Evolutionary conservation across 1,140 invertebrate species (phyloP).

Genomic region (Zaprionus lachaisei): DNA sequence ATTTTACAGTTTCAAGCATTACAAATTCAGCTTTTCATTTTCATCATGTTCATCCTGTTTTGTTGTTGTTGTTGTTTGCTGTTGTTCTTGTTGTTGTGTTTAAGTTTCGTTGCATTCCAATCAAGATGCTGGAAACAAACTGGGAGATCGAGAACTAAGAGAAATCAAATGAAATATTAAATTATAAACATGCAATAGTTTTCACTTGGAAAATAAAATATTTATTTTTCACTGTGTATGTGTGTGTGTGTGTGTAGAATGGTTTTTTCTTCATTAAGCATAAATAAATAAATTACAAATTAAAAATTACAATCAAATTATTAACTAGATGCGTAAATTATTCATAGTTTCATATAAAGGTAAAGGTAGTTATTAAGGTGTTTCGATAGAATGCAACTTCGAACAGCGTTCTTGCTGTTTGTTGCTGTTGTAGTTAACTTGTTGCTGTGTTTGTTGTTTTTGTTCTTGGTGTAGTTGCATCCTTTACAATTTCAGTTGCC

Average conservation of each 20-base stretch:
- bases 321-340: conserved; percentile 25
- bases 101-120: conserved; percentile 3
- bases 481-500: conserved; percentile 74
- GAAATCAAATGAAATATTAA: conserved; percentile 10
- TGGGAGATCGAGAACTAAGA: neutral
- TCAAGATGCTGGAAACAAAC: conserved; percentile 4
- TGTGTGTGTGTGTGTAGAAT: conserved; percentile 15
- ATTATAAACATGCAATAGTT: conserved; percentile 20
- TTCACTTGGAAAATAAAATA: conserved; percentile 38
- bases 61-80: neutral
- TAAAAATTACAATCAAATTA: conserved; percentile 20
- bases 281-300: conserved; percentile 62
- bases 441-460: conserved; percentile 22
- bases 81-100: neutral
- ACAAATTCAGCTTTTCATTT: conserved; percentile 6
- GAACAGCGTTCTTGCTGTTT: conserved; percentile 7
- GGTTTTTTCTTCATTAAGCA: conserved; percentile 20
- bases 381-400: conserved; percentile 49
- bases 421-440: conserved; percentile 13
- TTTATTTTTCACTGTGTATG: conserved; percentile 41
- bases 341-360: conserved; percentile 13
- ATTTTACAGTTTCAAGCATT: conserved; percentile 6
- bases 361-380: conserved; percentile 35
- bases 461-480: conserved; percentile 33
- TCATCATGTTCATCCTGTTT: neutral